Conservation (phyloP, 2,113 vertebrate species). For the Hystrix brachyura region DNA sequence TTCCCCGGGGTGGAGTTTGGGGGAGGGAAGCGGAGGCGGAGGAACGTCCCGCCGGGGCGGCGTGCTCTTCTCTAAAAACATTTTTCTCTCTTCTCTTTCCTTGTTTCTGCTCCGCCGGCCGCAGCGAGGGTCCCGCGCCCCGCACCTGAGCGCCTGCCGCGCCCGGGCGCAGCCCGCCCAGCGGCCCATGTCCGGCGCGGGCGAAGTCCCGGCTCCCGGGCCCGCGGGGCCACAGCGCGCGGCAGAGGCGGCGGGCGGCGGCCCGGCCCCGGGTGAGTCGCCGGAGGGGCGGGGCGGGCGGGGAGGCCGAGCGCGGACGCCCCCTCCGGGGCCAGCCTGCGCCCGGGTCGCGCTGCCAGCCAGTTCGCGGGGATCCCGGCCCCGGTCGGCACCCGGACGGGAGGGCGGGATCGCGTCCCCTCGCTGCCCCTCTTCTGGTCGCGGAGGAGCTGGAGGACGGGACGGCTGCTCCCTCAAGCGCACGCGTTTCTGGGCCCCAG, state of each 20-base stretch:
- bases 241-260: slow-evolving; percentile 89
- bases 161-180: slow-evolving; percentile 84
- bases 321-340: neutral
- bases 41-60: slow-evolving; percentile 58
- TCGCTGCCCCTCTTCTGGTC: slow-evolving; percentile 18
- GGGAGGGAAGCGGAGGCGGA: slow-evolving; percentile 65
- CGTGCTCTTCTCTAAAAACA: slow-evolving; percentile 27
- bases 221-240: slow-evolving; percentile 90
- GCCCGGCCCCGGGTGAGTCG: slow-evolving; percentile 90
- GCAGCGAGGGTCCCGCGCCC: slow-evolving; percentile 70
- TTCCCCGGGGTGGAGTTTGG: slow-evolving; percentile 70
- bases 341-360: slow-evolving; percentile 1
- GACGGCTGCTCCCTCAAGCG: slow-evolving; percentile 26
- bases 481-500: neutral
- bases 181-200: slow-evolving; percentile 97
- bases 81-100: neutral
- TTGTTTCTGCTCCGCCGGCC: slow-evolving; percentile 36
- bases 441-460: neutral
- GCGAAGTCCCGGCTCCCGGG: slow-evolving; percentile 91
- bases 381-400: slow-evolving; percentile 64
- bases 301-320: neutral
- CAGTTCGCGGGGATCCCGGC: slow-evolving; percentile 52
- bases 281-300: neutral
- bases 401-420: slow-evolving; percentile 66
- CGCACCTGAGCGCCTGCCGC: slow-evolving; percentile 64